phyloP scores from a whole-genome alignment of 2,797 vertebrate genomes.

The Chelon auratus region DNA sequence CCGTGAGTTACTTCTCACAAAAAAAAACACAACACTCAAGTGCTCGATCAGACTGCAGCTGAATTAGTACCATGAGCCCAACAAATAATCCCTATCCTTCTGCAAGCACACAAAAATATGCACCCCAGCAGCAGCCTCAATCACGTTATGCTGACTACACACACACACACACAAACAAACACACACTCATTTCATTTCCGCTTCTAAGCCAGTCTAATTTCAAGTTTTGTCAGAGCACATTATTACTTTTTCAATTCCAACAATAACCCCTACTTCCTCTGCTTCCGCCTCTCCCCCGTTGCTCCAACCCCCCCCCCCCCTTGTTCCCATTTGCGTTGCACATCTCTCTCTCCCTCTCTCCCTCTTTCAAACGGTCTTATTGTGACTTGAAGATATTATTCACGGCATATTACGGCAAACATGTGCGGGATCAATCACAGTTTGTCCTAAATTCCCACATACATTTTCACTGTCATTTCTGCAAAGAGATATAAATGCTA shows the following conservation, averaged over 20 bases:
- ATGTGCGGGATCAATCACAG: neutral
- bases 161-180: conserved; percentile 26
- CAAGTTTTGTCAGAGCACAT: conserved; percentile 58
- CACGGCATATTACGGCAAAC: conserved; percentile 1
- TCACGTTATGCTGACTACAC: conserved; percentile 50
- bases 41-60: conserved; percentile 45
- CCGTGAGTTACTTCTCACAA: conserved; percentile 9
- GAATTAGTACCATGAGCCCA: conserved; percentile 48
- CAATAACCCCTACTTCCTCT: conserved; percentile 56
- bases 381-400: conserved; percentile 28
- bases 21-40: conserved; percentile 1
- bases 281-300: conserved; percentile 5
- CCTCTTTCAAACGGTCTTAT: conserved; percentile 5
- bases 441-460: conserved; percentile 5
- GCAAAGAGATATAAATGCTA: neutral
- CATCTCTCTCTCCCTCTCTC: neutral
- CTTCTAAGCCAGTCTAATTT: conserved; percentile 67
- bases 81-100: conserved; percentile 33
- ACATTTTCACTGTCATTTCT: neutral
- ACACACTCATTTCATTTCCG: conserved; percentile 68
- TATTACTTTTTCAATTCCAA: conserved; percentile 72
- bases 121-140: conserved; percentile 26
- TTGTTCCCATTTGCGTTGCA: conserved; percentile 16
- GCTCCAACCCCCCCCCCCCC: neutral
- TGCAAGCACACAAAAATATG: conserved; percentile 46